Evolutionary conservation across 2,888 invertebrate genomes (phyloP), one percentile per base, ranked within the genome.

Genomic region (Leptopilina syphax): DNA sequence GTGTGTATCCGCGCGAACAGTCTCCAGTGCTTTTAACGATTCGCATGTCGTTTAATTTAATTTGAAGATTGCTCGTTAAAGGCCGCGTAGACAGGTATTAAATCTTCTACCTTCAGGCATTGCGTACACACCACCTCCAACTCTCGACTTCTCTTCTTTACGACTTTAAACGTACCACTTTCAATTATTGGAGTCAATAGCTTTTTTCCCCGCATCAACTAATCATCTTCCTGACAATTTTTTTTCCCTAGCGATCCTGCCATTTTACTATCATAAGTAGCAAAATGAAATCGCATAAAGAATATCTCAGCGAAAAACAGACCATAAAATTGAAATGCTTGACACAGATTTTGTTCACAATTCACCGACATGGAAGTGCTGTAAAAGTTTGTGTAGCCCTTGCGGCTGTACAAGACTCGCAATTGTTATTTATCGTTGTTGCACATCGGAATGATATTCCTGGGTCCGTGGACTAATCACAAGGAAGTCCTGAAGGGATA

Each of bases 11-110:
- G 81, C 80, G 78, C 81, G 77, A 78, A 76, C 76, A 79, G 81
- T 81, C 80, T 79, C 73, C 77, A 54, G 76, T 67, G 81, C 86
- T 87, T 86, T 88, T 87, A 88, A 89, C 87, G 89, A 87, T 88
- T 87, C 87, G 86, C 87, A 84, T 85, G 88, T 87, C 88, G 88
- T 89, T 90, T 90, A 89, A 89, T 89, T 89, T 88, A 89, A 90
- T 90, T 90, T 88, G 87, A 88, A 88, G 89, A 91, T 90, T 88
- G 89, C 87, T 89, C 88, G 89, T 90, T 91, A 90, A 87, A 87
- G 84, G 80, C 82, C 77, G 78, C 82, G 80, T 80, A 82, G 81
- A 82, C 81, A 79, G 80, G 79, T 82, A 86, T 85, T 86, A 87
- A 89, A 87, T 86, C 83, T 87, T 84, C 82, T 88, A 84, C 85